A percentile compares a stretch with the other conserved stretches of the same genome.
These are phyloP conservation scores for Promerops cafer DNA, from an alignment of 2,113 vertebrate species.

Conservation along the genomic window DNA sequence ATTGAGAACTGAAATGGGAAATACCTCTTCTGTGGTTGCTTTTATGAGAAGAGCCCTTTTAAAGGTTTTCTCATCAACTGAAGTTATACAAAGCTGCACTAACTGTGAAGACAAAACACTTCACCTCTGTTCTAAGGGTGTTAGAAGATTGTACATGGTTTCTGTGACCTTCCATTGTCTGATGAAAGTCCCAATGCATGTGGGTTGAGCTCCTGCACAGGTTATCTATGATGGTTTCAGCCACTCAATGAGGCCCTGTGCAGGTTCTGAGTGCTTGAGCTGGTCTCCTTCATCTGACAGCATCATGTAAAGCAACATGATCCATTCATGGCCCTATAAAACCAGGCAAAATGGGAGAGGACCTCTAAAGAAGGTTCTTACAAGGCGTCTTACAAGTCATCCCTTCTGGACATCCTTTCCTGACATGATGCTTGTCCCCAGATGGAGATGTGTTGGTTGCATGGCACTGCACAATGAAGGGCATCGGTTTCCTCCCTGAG, in stretches of 20 bases:
- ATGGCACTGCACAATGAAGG: background rate
- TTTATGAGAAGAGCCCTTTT: background rate
- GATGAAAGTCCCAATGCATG: background rate
- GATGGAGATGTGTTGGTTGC: background rate
- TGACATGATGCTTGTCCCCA: background rate
- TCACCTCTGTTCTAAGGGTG: background rate
- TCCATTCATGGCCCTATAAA: background rate
- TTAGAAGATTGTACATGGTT: background rate
- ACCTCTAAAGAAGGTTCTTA: background rate
- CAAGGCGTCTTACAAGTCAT: background rate
- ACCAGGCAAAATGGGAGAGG: background rate
- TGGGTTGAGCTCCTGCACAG: background rate
- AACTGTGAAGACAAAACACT: background rate
- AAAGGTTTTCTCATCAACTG: background rate
- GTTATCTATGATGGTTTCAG: background rate
- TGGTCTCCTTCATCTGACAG: background rate
- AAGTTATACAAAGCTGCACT: background rate
- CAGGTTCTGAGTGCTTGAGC: background rate
- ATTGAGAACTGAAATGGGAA: background rate
- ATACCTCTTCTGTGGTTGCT: background rate
- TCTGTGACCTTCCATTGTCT: background rate
- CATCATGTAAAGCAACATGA: background rate
- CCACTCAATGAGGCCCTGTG: background rate
- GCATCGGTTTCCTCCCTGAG: background rate
- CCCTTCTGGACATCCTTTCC: background rate